A percentile compares a stretch with the other conserved stretches of the same genome.
phyloP scores from a whole-genome alignment of 2,888 invertebrate genomes.

The Atethmia centrago region DNA sequence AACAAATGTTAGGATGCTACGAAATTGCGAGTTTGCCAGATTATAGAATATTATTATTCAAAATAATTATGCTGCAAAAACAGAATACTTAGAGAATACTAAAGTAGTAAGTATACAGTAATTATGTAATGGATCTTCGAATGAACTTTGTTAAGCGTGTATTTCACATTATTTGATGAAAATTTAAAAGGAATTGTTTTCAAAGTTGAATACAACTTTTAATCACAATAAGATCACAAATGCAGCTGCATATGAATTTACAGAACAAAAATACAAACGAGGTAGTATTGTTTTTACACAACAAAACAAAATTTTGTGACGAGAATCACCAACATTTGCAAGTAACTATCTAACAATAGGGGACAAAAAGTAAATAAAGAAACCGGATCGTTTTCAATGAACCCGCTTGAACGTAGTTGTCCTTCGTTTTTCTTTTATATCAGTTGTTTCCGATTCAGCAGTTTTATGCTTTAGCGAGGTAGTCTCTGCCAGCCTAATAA shows the following conservation, averaged over 20 bases:
- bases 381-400: constrained; percentile 39
- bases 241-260: not conserved
- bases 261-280: constrained; percentile 2
- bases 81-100: not conserved
- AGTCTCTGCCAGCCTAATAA: constrained; percentile 35
- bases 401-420: constrained; percentile 28
- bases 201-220: not conserved
- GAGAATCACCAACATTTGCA: constrained; percentile 27
- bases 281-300: constrained; percentile 13
- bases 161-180: not conserved
- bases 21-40: too few species aligned
- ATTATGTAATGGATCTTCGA: not conserved
- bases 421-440: constrained; percentile 27
- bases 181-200: not conserved
- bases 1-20: too few species aligned
- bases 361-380: constrained; percentile 36
- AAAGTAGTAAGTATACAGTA: not conserved
- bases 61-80: not conserved
- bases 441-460: constrained; percentile 41
- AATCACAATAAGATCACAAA: not conserved
- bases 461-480: constrained; percentile 38
- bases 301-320: constrained; percentile 11
- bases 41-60: not conserved
- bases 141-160: not conserved
- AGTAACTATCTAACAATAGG: constrained; percentile 41